Evolutionary conservation across 2,797 vertebrate genomes (phyloP).

Genomic region (Prionace glauca): DNA sequence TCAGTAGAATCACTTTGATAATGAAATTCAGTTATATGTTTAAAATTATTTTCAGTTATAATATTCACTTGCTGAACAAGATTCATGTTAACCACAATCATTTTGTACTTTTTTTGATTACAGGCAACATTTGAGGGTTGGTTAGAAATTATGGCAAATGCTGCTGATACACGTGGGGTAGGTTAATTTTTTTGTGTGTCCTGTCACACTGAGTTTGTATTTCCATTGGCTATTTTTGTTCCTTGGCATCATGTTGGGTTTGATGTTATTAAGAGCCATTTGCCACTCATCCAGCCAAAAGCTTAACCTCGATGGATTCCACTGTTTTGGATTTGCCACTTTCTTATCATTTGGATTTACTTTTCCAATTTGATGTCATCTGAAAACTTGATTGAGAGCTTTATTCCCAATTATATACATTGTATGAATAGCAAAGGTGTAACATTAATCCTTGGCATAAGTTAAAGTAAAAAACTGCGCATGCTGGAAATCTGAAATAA

Average conservation of each 20-base stretch:
- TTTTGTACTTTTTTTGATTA: not conserved
- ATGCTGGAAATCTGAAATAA: too few species aligned
- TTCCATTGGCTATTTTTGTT: not conserved
- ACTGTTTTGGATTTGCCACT: not conserved
- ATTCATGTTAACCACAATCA: not conserved
- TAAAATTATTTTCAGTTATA: not conserved
- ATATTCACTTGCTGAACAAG: not conserved
- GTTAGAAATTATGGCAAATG: constrained; percentile 40
- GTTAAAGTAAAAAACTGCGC: too few species aligned
- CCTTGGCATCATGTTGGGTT: not conserved
- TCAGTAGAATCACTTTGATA: not conserved
- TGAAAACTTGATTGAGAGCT: not conserved
- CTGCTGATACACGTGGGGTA: constrained; percentile 39
- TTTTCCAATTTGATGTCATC: not conserved
- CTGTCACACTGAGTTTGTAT: not conserved
- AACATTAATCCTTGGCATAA: not conserved
- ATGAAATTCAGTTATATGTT: not conserved
- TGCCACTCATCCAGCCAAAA: not conserved
- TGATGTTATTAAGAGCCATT: not conserved
- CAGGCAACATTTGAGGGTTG: constrained; percentile 40
- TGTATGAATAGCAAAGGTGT: not conserved
- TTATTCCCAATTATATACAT: not conserved
- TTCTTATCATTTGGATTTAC: not conserved
- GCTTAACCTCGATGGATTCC: not conserved
- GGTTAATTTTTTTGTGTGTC: not conserved